phyloP scores from a whole-genome alignment of 2,113 vertebrate genomes.

The Pelvicachromis taeniatus region DNA sequence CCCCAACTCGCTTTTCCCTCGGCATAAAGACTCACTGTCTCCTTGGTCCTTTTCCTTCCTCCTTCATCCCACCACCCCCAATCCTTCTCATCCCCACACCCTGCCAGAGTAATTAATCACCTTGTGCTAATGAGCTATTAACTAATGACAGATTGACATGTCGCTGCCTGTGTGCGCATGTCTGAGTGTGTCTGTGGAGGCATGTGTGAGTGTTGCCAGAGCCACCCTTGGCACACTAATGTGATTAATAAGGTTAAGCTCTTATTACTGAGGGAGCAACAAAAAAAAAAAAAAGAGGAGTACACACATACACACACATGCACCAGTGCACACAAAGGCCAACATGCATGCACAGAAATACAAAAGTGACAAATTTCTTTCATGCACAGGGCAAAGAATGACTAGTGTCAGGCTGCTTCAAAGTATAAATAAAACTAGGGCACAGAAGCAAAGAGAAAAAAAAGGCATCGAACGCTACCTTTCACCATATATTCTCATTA shows the following conservation, averaged over 20 bases:
- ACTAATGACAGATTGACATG: conserved; percentile 77
- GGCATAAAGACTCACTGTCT: conserved; percentile 13
- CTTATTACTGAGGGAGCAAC: conserved; percentile 54
- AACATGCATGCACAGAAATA: not conserved
- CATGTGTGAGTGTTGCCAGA: conserved; percentile 40
- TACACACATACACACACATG: not conserved
- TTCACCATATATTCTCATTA: conserved; percentile 48
- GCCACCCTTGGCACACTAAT: conserved; percentile 57
- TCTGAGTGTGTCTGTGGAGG: conserved; percentile 22
- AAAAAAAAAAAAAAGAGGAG: not conserved
- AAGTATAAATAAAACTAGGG: conserved; percentile 31
- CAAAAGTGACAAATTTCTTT: not conserved
- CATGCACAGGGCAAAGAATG: conserved; percentile 1
- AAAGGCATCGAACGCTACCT: conserved; percentile 29
- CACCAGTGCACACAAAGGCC: not conserved
- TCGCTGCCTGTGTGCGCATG: conserved; percentile 52
- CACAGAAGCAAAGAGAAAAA: not conserved
- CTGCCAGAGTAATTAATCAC: conserved; percentile 77
- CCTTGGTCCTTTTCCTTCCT: conserved; percentile 21
- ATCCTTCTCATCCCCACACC: conserved; percentile 57
- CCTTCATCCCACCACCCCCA: not conserved
- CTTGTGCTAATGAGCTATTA: conserved; percentile 80
- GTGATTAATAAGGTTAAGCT: conserved; percentile 74
- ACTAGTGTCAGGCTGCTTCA: not conserved
- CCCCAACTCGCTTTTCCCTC: not conserved